Percentiles rank a stretch among this genome's conserved stretches.
Conservation (phyloP, 2,888 invertebrate species). For the Epiblema foenella region DNA sequence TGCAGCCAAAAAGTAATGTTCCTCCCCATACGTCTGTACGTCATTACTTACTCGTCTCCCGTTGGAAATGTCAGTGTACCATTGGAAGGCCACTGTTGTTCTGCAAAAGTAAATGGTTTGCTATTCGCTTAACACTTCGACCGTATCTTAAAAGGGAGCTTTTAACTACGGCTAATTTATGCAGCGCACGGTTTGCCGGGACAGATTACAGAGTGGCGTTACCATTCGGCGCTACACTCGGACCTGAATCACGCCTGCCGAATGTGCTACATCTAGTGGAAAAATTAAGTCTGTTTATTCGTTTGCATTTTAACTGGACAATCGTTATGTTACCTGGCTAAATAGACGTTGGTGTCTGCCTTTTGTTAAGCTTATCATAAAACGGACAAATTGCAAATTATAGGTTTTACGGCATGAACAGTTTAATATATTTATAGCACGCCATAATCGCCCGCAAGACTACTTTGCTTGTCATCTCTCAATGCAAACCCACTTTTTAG, state of each 20-base stretch:
- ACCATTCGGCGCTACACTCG: slow-evolving; percentile 63
- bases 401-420: too few species aligned
- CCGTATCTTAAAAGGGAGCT: slow-evolving; percentile 65
- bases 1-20: background rate
- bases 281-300: slow-evolving; percentile 66
- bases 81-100: background rate
- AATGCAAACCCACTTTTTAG: too few species aligned
- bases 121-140: slow-evolving; percentile 14
- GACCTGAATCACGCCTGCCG: slow-evolving; percentile 67
- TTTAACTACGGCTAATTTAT: slow-evolving; percentile 83
- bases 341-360: background rate
- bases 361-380: background rate
- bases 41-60: too few species aligned
- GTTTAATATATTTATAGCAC: too few species aligned
- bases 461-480: too few species aligned
- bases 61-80: background rate
- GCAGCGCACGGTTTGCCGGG: slow-evolving; percentile 75
- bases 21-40: too few species aligned
- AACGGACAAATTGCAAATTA: background rate
- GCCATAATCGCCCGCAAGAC: too few species aligned
- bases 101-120: background rate
- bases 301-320: slow-evolving; percentile 53
- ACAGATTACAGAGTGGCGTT: slow-evolving; percentile 80
- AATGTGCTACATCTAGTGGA: slow-evolving; percentile 65
- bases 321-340: background rate